phyloP scores from a whole-genome alignment of 2,797 vertebrate genomes.

The Taenioides sp. region DNA sequence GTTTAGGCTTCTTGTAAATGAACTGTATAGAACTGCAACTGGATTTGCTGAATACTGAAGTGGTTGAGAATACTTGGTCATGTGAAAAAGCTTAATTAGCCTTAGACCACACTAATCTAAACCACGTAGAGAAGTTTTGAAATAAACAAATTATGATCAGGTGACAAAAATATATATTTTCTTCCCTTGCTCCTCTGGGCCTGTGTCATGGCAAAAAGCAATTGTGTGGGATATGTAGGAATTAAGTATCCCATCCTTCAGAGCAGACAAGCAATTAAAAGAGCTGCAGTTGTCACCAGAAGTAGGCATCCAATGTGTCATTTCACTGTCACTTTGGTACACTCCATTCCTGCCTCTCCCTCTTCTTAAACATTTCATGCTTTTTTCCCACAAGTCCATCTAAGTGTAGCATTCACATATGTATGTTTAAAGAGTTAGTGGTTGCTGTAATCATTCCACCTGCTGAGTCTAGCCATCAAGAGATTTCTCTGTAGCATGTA shows the following conservation, averaged over 20 bases:
- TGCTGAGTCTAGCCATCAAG: not conserved
- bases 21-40: not conserved
- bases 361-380: conserved; percentile 24
- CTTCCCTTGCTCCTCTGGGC: conserved; percentile 83
- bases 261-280: conserved; percentile 94
- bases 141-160: not conserved
- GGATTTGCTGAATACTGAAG: not conserved
- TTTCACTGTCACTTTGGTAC: conserved; percentile 86
- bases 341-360: conserved; percentile 43
- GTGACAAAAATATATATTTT: not conserved
- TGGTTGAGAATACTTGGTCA: not conserved
- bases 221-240: conserved; percentile 94
- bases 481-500: conserved; percentile 3
- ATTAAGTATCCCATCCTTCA: conserved; percentile 97
- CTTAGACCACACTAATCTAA: not conserved
- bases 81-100: not conserved
- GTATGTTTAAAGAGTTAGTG: conserved; percentile 11
- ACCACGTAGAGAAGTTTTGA: not conserved
- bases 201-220: conserved; percentile 88
- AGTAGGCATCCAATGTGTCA: conserved; percentile 80
- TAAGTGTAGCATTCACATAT: conserved; percentile 9
- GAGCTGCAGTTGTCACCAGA: conserved; percentile 85
- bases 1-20: not conserved
- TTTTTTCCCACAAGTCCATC: conserved; percentile 7
- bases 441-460: conserved; percentile 11